Percentiles rank a stretch among this genome's conserved stretches.
phyloP scores from a whole-genome alignment of 2,797 vertebrate genomes.

The Neopelma chrysocephalum region DNA sequence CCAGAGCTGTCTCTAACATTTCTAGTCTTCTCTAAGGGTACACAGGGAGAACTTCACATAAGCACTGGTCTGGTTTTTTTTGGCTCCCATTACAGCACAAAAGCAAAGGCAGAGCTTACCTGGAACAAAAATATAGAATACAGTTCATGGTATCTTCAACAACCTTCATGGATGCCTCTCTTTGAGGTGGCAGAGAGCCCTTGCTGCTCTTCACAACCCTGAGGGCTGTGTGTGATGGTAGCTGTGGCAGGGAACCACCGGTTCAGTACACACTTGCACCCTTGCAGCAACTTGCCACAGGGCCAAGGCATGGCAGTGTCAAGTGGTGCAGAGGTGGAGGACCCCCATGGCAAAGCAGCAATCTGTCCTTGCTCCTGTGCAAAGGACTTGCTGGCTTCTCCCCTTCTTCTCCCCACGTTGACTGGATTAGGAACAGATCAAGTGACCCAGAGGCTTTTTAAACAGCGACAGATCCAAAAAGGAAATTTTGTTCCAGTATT shows the following conservation, averaged over 20 bases:
- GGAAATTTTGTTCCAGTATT: background rate
- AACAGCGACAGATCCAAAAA: background rate
- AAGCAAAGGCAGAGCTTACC: constrained; percentile 15
- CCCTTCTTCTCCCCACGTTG: background rate
- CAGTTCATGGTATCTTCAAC: background rate
- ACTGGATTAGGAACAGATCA: background rate
- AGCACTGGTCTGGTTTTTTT: background rate
- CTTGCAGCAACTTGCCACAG: background rate
- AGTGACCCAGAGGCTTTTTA: background rate
- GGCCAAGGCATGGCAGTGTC: accelerated
- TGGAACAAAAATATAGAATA: background rate
- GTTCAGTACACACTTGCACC: background rate
- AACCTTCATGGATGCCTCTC: background rate
- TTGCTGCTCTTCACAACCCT: accelerated
- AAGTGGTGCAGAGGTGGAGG: background rate
- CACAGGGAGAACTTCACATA: background rate
- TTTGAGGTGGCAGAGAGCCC: background rate
- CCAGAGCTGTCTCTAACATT: constrained; percentile 18
- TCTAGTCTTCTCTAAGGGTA: constrained; percentile 30
- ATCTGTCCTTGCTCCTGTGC: background rate
- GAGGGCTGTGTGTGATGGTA: background rate
- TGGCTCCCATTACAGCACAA: background rate
- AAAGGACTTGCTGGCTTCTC: background rate
- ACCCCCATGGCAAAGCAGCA: background rate
- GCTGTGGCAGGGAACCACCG: background rate